phyloP scores from a whole-genome alignment of 2,113 vertebrate species.

The Mesembrinibis cayennensis region DNA sequence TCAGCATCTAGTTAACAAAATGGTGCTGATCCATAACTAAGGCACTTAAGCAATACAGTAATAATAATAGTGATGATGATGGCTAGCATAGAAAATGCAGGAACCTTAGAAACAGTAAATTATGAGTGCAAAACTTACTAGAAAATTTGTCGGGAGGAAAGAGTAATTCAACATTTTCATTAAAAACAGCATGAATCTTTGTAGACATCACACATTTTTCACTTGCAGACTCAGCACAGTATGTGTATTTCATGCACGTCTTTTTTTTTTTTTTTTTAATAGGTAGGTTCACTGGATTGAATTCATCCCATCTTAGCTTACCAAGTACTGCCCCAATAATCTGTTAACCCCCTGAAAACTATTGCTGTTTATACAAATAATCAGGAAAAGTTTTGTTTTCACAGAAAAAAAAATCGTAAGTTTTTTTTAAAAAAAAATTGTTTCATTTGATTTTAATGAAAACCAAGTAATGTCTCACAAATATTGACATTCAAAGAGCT shows the following conservation, averaged over 20 bases:
- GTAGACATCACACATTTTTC: not conserved
- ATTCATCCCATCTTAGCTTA: not conserved
- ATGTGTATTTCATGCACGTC: not conserved
- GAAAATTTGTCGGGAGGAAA: not conserved
- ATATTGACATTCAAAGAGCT: not conserved
- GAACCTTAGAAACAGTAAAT: not conserved
- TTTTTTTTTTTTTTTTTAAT: not conserved
- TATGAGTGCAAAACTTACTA: not conserved
- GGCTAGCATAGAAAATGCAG: not conserved
- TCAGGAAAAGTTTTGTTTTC: not conserved
- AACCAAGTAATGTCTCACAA: not conserved
- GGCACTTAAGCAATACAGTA: not conserved
- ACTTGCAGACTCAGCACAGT: not conserved
- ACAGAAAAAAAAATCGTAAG: not conserved
- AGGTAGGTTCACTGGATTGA: not conserved
- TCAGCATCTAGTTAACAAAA: not conserved
- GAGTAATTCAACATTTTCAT: not conserved
- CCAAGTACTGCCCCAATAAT: not conserved
- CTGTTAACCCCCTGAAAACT: not conserved
- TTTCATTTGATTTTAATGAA: not conserved
- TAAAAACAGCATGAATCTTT: not conserved
- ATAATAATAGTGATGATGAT: not conserved
- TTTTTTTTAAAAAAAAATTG: accelerated
- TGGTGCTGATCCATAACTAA: not conserved
- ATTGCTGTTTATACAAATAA: not conserved